A percentile compares a stretch with the other conserved stretches of the same genome.
Conservation (phyloP, 2,113 vertebrate species). For the Xyrauchen texanus region DNA sequence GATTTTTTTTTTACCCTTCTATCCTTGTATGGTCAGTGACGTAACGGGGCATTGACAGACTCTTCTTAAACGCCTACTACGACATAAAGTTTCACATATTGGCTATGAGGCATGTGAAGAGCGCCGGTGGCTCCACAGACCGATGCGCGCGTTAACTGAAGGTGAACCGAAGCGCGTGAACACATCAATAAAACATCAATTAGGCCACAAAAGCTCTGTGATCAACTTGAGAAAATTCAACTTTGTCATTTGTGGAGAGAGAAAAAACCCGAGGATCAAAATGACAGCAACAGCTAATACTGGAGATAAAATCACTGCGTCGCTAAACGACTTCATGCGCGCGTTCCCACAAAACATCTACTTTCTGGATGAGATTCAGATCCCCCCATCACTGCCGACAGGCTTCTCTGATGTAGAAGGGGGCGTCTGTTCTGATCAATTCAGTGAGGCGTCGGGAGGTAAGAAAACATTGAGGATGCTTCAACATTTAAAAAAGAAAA, state of each 20-base stretch:
- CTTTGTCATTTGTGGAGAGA: too few relatives aligned
- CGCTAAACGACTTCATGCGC: conserved; percentile 76
- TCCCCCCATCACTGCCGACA: conserved; percentile 65
- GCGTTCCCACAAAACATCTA: conserved; percentile 75
- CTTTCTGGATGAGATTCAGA: conserved; percentile 75
- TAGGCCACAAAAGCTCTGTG: conserved; percentile 1
- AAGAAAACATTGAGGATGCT: conserved; percentile 59
- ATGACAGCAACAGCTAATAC: conserved; percentile 84
- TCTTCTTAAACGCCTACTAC: conserved; percentile 81
- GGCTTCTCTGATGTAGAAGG: conserved; percentile 81
- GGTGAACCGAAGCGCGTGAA: neutral
- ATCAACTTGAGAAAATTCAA: neutral
- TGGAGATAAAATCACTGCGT: conserved; percentile 79
- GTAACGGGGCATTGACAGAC: conserved; percentile 77
- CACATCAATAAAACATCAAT: neutral
- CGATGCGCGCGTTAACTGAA: conserved; percentile 7
- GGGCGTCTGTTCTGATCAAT: conserved; percentile 76
- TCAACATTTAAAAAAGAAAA: neutral
- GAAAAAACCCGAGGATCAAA: conserved; percentile 59
- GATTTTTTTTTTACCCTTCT: conserved; percentile 60
- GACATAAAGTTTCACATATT: conserved; percentile 70
- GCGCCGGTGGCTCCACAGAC: conserved; percentile 32
- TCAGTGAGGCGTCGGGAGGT: conserved; percentile 78
- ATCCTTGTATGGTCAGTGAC: conserved; percentile 91
- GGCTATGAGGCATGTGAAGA: conserved; percentile 31